Conservation (phyloP, 2,888 invertebrate species). For the Meteorus colon region DNA sequence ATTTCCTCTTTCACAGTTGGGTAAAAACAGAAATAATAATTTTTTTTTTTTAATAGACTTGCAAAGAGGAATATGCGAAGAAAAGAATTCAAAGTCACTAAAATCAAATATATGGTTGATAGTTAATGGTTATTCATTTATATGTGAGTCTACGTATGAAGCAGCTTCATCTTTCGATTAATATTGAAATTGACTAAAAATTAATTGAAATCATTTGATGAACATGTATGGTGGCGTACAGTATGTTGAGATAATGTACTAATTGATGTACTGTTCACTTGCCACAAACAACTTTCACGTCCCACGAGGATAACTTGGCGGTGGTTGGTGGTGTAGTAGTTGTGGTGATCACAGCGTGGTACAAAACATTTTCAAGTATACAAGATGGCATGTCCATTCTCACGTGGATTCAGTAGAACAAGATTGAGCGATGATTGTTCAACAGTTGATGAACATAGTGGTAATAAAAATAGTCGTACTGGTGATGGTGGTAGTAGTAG, state of each 20-base stretch:
- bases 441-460: slow-evolving; percentile 44
- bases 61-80: no score
- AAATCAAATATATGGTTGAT: no score
- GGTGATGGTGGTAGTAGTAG: slow-evolving; percentile 17
- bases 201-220: background rate
- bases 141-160: background rate
- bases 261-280: slow-evolving; percentile 26
- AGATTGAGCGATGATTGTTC: slow-evolving; percentile 53
- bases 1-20: no score
- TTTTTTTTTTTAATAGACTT: no score
- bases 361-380: background rate
- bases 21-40: no score
- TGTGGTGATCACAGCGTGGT: slow-evolving; percentile 5
- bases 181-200: background rate
- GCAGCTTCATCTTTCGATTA: background rate
- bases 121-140: background rate
- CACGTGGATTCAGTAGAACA: slow-evolving; percentile 54
- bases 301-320: slow-evolving; percentile 33
- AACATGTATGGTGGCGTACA: slow-evolving; percentile 36
- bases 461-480: background rate
- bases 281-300: slow-evolving; percentile 29
- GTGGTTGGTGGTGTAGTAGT: background rate
- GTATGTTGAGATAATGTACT: slow-evolving; percentile 43
- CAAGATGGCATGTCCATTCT: slow-evolving; percentile 71
- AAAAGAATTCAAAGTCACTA: no score